Conservation (phyloP, 1,140 invertebrate species). For the Neodiprion lecontei region DNA sequence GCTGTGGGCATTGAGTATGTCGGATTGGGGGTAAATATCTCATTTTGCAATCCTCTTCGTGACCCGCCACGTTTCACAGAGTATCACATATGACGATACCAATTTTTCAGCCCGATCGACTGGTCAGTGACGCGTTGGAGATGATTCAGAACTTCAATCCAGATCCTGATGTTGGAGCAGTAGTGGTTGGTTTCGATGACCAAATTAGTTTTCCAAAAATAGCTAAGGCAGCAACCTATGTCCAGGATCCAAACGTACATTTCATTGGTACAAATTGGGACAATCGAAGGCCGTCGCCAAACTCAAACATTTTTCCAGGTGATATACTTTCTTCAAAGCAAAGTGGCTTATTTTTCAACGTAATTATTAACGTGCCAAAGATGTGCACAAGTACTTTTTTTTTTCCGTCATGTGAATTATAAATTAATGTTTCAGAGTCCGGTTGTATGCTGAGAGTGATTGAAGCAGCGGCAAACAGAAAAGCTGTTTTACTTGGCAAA, state of each 20-base stretch:
- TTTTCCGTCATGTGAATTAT: background rate
- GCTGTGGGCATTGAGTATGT: constrained; percentile 76
- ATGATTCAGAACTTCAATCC: constrained; percentile 62
- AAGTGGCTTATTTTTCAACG: background rate
- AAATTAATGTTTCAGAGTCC: constrained; percentile 67
- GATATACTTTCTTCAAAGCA: constrained; percentile 8
- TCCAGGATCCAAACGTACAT: constrained; percentile 75
- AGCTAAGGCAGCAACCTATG: constrained; percentile 85
- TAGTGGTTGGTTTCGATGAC: constrained; percentile 91
- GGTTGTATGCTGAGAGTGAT: constrained; percentile 85
- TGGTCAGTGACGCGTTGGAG: constrained; percentile 53
- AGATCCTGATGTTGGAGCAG: constrained; percentile 86
- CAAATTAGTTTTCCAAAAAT: constrained; percentile 91
- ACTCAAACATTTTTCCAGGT: constrained; percentile 46
- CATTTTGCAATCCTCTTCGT: background rate
- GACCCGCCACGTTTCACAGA: constrained; percentile 5
- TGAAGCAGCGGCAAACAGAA: constrained; percentile 77
- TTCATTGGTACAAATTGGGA: constrained; percentile 87
- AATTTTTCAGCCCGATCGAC: constrained; percentile 64
- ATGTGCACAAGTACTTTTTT: too few species aligned
- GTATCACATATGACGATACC: constrained; percentile 14
- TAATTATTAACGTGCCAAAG: background rate
- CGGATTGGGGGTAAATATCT: constrained; percentile 73
- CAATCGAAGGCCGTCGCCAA: constrained; percentile 44
- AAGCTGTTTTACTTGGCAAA: constrained; percentile 88